Base-by-base conservation (phyloP, 2,888 invertebrate species). In the Nebria salina region DNA sequence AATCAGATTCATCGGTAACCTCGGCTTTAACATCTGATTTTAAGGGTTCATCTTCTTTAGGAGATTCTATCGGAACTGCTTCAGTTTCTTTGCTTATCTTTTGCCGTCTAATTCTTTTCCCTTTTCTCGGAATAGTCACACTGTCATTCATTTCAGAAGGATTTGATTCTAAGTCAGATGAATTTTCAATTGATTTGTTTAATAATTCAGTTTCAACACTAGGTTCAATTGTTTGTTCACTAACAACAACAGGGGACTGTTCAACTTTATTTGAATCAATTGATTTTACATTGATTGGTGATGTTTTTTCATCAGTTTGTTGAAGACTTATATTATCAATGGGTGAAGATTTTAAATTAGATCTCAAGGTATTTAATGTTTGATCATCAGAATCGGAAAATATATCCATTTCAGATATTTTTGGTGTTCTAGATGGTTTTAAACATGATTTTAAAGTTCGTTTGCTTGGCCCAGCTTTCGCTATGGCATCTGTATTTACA, bases 21-120 rank as follows among this genome's bases (percentile, higher is more conserved):
- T 25, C 70, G 5, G 1, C 70, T 70, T 25, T 11, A 2, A 6
- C 13, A 1, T 70, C 70, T 20, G 20, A 26, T 70, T 70, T 26
- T 20, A 70, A 11, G 1, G 70, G 26, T 25, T 70, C 34, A 70
- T 0, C 4, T 1, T 20, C 25, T 15, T 66, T 8, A 20, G 13
- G 66, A 66, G 66, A 20, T 66, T 76, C 89, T 89, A 82, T 87
- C 88, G 9, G 89, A 89, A 7, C 88, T 83, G 0, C 88, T 84
- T 66, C 83, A 78, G 54, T 68, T 84, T 0, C 88, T 88, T 0
- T 88, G 4, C 3, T 70, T 5, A n/a, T 70, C 11, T 26, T 20
- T 11, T 70, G 25, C 25, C 20, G 25, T 25, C 20, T 54, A 54
- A 8, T 54, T 54, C 54, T 8, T 54, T 13, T 54, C 4, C 54